phyloP scores from a whole-genome alignment of 2,797 vertebrate species.

The Catostomus latipinnis region DNA sequence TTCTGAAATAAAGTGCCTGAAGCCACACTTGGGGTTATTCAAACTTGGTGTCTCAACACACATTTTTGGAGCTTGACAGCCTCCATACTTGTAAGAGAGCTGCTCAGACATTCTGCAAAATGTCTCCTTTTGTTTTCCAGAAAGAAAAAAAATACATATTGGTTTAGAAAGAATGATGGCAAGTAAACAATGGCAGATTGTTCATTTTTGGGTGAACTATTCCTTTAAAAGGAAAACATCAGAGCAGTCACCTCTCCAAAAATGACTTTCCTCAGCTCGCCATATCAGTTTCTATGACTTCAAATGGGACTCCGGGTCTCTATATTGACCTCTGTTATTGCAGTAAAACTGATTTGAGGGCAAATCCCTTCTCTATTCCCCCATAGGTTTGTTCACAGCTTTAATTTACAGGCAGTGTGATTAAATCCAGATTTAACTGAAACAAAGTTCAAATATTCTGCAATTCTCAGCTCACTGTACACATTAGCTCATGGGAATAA shows the following conservation, averaged over 20 bases:
- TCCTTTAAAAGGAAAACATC: neutral
- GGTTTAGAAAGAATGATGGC: neutral
- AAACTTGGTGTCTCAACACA: too few species aligned
- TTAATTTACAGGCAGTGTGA: constrained; percentile 30
- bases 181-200: constrained; percentile 10
- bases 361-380: constrained; percentile 31
- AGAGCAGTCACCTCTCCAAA: neutral
- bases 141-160: neutral
- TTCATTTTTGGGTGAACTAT: neutral
- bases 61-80: too few species aligned
- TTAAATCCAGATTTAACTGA: constrained; percentile 37
- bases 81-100: too few species aligned
- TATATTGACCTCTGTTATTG: constrained; percentile 36
- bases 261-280: neutral
- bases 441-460: constrained; percentile 23
- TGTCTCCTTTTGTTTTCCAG: too few species aligned
- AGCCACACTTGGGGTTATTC: too few species aligned
- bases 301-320: constrained; percentile 35
- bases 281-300: neutral
- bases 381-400: constrained; percentile 30
- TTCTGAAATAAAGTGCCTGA: too few species aligned
- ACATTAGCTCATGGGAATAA: constrained; percentile 19
- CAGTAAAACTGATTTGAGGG: constrained; percentile 45
- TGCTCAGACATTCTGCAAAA: neutral
- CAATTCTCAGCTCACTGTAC: constrained; percentile 29